Conservation (phyloP, 1,140 invertebrate genomes). For the Psix sp. region DNA sequence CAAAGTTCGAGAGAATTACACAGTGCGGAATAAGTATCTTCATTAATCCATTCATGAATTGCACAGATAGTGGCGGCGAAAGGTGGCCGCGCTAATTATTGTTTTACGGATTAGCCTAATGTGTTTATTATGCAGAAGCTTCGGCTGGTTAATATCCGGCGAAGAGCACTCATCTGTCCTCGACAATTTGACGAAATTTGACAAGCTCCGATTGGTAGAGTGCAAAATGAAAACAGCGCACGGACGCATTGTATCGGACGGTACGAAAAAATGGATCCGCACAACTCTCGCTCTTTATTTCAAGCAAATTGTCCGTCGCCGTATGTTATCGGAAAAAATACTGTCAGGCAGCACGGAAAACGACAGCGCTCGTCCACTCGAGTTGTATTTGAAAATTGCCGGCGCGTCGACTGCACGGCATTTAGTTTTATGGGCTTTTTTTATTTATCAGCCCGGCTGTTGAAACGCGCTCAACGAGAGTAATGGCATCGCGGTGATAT, state of each 20-base stretch:
- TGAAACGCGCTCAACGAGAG: conserved; percentile 58
- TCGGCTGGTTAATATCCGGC: too few species aligned
- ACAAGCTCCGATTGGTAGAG: too few species aligned
- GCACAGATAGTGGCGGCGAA: conserved; percentile 63
- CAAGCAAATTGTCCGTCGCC: conserved; percentile 45
- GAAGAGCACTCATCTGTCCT: too few species aligned
- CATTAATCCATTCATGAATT: conserved; percentile 66
- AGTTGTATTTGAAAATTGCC: conserved; percentile 55
- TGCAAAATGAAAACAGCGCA: conserved; percentile 2
- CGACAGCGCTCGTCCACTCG: conserved; percentile 32
- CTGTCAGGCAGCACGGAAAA: conserved; percentile 42
- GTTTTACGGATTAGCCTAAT: conserved; percentile 77
- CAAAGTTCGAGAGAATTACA: conserved; percentile 10
- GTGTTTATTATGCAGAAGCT: conserved; percentile 75
- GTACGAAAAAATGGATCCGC: conserved; percentile 41
- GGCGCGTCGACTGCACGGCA: conserved; percentile 51
- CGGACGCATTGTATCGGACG: conserved; percentile 20
- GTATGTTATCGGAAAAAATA: conserved; percentile 56
- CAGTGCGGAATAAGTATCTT: conserved; percentile 6
- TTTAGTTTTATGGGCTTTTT: conserved; percentile 59
- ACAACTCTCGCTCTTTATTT: conserved; percentile 46
- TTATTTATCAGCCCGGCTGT: conserved; percentile 59
- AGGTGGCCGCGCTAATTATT: conserved; percentile 74
- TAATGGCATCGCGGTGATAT: conserved; percentile 62
- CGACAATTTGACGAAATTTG: too few species aligned